Percentiles rank a stretch among this genome's conserved stretches.
Evolutionary conservation across 2,113 vertebrate genomes (phyloP).

Genomic region (Nycticryphes semicollaris): DNA sequence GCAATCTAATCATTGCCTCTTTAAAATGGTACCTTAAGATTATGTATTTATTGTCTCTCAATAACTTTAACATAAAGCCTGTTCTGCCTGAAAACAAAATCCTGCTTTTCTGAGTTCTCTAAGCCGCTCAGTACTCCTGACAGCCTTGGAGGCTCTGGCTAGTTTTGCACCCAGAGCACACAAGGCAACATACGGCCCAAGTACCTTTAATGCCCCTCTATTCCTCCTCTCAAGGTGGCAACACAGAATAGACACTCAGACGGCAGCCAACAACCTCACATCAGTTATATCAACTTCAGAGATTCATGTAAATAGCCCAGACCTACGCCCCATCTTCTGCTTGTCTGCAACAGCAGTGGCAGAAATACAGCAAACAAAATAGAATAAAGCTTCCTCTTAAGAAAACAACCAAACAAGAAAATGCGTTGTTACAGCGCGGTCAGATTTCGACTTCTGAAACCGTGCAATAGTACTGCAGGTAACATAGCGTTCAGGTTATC

Average conservation of each 20-base stretch:
- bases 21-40: neutral
- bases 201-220: neutral
- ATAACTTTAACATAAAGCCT: neutral
- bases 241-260: neutral
- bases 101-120: neutral
- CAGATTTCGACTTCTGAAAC: neutral
- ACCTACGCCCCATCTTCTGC: neutral
- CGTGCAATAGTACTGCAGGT: neutral
- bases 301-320: neutral
- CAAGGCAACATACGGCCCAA: neutral
- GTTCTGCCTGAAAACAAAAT: neutral
- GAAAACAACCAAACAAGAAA: slow-evolving; percentile 25
- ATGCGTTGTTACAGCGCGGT: neutral
- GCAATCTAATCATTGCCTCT: neutral
- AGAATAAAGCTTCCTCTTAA: slow-evolving; percentile 36
- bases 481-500: neutral
- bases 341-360: neutral
- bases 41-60: neutral
- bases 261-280: neutral
- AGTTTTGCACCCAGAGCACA: neutral
- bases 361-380: slow-evolving; percentile 14
- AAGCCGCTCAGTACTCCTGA: neutral
- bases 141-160: neutral
- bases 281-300: neutral
- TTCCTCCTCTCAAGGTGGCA: neutral